phyloP scores from a whole-genome alignment of 2,113 vertebrate species.

The Carettochelys insculpta region DNA sequence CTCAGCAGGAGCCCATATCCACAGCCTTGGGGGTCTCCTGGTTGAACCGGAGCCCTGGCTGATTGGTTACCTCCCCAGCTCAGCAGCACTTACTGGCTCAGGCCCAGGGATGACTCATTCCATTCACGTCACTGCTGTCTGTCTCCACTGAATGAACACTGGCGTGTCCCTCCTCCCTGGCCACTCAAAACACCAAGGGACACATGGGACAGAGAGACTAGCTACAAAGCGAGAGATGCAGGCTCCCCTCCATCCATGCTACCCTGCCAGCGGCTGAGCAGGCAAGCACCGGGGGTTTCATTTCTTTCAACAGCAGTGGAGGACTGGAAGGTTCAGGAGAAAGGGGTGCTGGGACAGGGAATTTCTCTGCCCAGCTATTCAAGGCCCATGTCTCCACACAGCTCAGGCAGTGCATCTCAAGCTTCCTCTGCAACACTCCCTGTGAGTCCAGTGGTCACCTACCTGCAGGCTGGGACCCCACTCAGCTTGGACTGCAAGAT shows the following conservation, averaged over 20 bases:
- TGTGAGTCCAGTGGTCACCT: neutral
- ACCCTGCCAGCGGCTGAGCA: neutral
- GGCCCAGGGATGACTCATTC: neutral
- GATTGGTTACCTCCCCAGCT: neutral
- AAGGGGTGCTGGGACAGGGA: rapidly evolving
- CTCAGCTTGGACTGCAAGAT: neutral
- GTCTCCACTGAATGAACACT: neutral
- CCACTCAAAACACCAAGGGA: neutral
- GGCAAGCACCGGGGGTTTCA: neutral
- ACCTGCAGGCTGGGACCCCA: too few species aligned
- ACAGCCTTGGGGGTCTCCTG: neutral
- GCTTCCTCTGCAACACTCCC: neutral
- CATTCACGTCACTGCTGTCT: neutral
- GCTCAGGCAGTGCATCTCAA: neutral
- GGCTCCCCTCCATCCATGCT: neutral
- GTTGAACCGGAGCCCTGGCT: neutral
- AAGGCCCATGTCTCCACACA: neutral
- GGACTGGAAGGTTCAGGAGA: neutral
- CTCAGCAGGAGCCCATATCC: neutral
- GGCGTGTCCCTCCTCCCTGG: neutral
- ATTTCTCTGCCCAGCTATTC: neutral
- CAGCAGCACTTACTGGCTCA: neutral
- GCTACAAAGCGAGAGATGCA: neutral
- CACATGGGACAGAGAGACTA: neutral
- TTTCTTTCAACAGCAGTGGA: neutral